Percentiles rank a stretch among this genome's conserved stretches.
Evolutionary conservation across 2,888 invertebrate genomes (phyloP).

Genomic region (Siphonodentalium dalli): DNA sequence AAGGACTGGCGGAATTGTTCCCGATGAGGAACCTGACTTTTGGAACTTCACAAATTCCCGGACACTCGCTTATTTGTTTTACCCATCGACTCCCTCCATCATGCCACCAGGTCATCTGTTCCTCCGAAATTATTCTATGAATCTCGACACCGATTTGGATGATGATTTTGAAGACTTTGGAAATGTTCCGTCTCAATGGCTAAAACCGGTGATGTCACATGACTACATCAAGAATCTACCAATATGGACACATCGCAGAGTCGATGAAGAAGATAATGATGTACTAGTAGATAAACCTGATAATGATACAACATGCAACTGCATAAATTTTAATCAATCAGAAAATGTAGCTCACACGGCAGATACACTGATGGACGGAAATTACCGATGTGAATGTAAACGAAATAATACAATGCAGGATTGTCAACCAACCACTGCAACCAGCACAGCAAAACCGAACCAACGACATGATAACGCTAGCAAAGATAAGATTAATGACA

Average conservation of each 20-base stretch:
- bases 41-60: slow-evolving; percentile 63
- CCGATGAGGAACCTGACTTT: slow-evolving; percentile 52
- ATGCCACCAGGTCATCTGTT: neutral
- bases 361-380: slow-evolving; percentile 37
- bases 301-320: neutral
- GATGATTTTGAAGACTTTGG: neutral
- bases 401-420: too few species aligned
- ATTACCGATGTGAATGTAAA: slow-evolving; percentile 37
- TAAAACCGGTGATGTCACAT: slow-evolving; percentile 62
- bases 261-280: neutral
- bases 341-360: neutral
- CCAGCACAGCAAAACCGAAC: too few species aligned
- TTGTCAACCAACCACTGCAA: too few species aligned
- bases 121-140: neutral
- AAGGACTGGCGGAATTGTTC: slow-evolving; percentile 22
- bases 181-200: slow-evolving; percentile 20
- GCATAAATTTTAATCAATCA: neutral
- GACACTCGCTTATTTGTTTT: slow-evolving; percentile 42
- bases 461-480: neutral
- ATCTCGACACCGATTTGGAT: neutral
- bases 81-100: slow-evolving; percentile 12
- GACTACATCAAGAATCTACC: slow-evolving; percentile 68
- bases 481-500: neutral
- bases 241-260: slow-evolving; percentile 62
- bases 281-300: neutral